phyloP scores from a whole-genome alignment of 2,113 vertebrate species.

The Mohoua ochrocephala region DNA sequence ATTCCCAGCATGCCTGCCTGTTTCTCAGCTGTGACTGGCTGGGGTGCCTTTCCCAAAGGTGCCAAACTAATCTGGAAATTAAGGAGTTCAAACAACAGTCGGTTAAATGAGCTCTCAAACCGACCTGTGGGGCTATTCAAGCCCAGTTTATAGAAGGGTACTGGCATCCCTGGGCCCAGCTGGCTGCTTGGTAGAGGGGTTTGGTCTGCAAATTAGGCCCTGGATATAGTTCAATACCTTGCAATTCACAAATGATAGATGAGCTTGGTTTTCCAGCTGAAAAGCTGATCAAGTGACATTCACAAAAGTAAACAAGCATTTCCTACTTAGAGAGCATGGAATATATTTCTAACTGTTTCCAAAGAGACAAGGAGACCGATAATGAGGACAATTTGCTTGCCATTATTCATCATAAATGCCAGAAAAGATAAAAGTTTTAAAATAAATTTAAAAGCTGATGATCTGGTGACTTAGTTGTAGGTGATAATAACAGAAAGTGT shows the following conservation, averaged over 20 bases:
- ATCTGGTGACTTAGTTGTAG: background rate
- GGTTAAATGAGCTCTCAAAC: background rate
- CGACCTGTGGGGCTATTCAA: background rate
- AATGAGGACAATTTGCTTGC: background rate
- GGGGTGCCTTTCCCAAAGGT: background rate
- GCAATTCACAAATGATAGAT: background rate
- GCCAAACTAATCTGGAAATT: background rate
- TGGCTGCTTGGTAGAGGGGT: background rate
- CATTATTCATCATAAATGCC: background rate
- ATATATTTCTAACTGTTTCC: background rate
- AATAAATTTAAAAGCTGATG: background rate
- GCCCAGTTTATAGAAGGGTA: background rate
- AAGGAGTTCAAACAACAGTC: background rate
- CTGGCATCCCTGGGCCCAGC: background rate
- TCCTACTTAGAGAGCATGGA: background rate
- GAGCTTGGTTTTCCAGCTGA: background rate
- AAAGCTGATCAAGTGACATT: background rate
- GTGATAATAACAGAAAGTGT: background rate
- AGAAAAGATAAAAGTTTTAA: background rate
- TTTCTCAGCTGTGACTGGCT: background rate
- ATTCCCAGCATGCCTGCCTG: background rate
- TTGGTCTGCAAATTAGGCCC: background rate
- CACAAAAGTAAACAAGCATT: background rate
- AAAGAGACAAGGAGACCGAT: background rate
- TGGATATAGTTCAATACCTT: background rate